These are phyloP conservation scores for Falco rusticolus DNA, from an alignment of 2,797 vertebrate species.

Conservation along the genomic window DNA sequence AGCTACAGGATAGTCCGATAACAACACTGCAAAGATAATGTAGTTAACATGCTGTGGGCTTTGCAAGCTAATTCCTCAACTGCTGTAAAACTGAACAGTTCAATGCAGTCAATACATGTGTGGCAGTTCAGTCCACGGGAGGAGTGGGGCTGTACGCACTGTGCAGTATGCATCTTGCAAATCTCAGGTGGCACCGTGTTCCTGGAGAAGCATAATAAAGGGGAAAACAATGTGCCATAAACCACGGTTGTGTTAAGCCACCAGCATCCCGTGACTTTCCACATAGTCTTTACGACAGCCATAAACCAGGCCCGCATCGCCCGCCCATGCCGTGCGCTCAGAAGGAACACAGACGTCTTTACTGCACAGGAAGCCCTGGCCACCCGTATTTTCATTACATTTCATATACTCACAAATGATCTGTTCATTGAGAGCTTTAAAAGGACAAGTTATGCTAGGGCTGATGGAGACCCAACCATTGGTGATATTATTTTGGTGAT, in stretches of 20 bases:
- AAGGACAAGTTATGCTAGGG: background rate
- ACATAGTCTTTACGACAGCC: fast-evolving
- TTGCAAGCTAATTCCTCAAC: background rate
- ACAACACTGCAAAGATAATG: background rate
- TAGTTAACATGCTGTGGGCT: background rate
- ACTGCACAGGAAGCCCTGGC: background rate
- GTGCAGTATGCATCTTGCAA: background rate
- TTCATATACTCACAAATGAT: fast-evolving
- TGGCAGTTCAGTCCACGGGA: background rate
- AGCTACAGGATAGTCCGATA: background rate
- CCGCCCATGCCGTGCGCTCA: fast-evolving
- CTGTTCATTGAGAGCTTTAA: background rate
- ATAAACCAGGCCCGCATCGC: background rate
- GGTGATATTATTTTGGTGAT: background rate
- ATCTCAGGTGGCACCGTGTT: background rate
- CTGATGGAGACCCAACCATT: background rate
- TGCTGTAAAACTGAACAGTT: background rate
- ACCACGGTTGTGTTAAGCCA: background rate
- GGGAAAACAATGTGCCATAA: background rate
- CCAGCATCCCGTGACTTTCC: background rate
- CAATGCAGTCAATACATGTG: background rate
- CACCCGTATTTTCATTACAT: fast-evolving
- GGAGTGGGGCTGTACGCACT: background rate
- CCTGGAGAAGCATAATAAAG: background rate
- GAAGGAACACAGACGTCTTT: background rate